A percentile compares a stretch with the other conserved stretches of the same genome.
Conservation (phyloP, 1,140 invertebrate genomes). For the Dendroctonus ponderosae region DNA sequence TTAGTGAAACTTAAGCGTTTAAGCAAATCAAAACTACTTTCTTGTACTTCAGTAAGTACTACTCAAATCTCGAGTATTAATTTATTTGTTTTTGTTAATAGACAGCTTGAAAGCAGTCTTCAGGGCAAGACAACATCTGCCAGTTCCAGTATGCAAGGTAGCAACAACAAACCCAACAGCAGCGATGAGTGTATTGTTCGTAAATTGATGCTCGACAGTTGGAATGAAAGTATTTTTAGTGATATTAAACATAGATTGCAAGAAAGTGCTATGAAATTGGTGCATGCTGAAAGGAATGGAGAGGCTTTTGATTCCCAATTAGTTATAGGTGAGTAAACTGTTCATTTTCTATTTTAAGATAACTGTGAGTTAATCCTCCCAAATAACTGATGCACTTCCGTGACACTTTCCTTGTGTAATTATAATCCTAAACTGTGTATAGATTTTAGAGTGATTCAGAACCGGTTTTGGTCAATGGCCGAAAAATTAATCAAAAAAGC, state of each 20-base stretch:
- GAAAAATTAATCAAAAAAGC: too few species aligned
- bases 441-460: too few species aligned
- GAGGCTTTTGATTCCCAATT: slow-evolving; percentile 97
- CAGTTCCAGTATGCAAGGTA: slow-evolving; percentile 54
- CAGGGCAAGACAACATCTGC: slow-evolving; percentile 53
- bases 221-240: slow-evolving; percentile 96
- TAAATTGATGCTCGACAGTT: slow-evolving; percentile 95
- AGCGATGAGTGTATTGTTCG: slow-evolving; percentile 87
- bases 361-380: too few species aligned
- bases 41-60: too few species aligned
- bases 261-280: slow-evolving; percentile 96
- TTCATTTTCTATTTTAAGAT: too few species aligned
- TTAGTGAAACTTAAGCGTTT: too few species aligned
- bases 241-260: slow-evolving; percentile 93
- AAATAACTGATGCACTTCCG: too few species aligned
- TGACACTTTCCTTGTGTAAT: too few species aligned
- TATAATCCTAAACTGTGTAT: too few species aligned
- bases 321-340: slow-evolving; percentile 74
- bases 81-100: slow-evolving; percentile 52
- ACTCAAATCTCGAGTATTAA: too few species aligned
- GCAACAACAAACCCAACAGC: slow-evolving; percentile 52
- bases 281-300: slow-evolving; percentile 93
- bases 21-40: too few species aligned
- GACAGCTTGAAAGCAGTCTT: slow-evolving; percentile 80
- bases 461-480: too few species aligned